phyloP scores from a whole-genome alignment of 2,888 invertebrate species.

The Baronia brevicornis region DNA sequence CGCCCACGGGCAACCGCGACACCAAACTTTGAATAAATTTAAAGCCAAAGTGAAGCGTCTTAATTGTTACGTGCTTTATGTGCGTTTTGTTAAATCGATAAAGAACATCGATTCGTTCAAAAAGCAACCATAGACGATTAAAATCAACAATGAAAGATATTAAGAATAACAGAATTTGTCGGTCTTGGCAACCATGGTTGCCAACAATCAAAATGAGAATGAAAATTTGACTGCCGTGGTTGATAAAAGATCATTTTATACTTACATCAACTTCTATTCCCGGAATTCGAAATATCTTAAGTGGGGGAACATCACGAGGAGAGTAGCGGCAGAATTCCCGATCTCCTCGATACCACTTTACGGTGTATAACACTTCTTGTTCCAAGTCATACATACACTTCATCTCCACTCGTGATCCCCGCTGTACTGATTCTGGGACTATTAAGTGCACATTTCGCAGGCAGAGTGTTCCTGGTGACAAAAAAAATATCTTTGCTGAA shows the following conservation, averaged over 20 bases:
- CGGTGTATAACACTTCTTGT: conserved; percentile 78
- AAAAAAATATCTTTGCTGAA: conserved; percentile 4
- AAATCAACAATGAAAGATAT: no score
- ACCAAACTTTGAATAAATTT: no score
- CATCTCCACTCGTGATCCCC: conserved; percentile 78
- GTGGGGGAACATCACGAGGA: conserved; percentile 77
- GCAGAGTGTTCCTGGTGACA: conserved; percentile 41
- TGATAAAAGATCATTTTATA: conserved; percentile 20
- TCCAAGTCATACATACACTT: conserved; percentile 80
- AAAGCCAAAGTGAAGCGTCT: no score
- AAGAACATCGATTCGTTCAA: no score
- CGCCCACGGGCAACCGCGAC: no score
- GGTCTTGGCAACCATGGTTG: no score
- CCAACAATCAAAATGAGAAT: no score
- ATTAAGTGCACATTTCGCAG: conserved; percentile 79
- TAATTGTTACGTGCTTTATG: no score
- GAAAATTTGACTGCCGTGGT: no score
- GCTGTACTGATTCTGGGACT: conserved; percentile 79
- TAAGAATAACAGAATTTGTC: no score
- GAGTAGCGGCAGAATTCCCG: conserved; percentile 80
- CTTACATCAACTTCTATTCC: conserved; percentile 79
- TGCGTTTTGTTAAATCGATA: no score
- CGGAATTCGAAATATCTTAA: conserved; percentile 77
- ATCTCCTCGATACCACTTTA: conserved; percentile 81
- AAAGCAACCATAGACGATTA: no score